Base-by-base conservation (phyloP, 2,113 vertebrate species). In the Amazona vittata region DNA sequence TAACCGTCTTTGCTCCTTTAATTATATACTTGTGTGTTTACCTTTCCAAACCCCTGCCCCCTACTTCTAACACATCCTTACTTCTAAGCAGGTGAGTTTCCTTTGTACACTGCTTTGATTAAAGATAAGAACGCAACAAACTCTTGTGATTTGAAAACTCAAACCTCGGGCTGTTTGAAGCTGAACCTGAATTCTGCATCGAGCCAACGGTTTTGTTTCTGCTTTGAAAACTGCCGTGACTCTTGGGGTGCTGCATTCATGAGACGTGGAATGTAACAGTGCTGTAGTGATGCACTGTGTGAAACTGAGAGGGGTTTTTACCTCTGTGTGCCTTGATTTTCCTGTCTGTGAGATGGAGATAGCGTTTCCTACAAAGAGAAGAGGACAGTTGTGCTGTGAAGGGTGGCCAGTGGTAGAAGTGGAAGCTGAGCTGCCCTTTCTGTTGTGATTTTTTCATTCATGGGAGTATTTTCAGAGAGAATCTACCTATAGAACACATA, bases 31-130 rank as follows among this genome's bases (percentile, higher is more conserved):
- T 25, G 41, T 17, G 52, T 91, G 59, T 94, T 96, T 95, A 73
- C 88, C 82, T 96, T 57, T 79, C 79, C 7, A 22, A 85, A 52
- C 95, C 90, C 24, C 0, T 73, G 65, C 76, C 84, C 69, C 89
- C 15, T 28, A 7, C 93, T 96, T 93, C 73, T 89, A 68, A 87
- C 80, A 50, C 79, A 78, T 82, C 50, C 89, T 53, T 65, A 55
- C 89, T 81, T 94, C 95, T 90, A 87, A 81, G 82, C 88, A 35
- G 44, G 52, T 10, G 21, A 85, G 53, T 75, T 97, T 80, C 53
- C 87, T 93, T 94, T 97, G 87, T 95, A 69, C 47, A 28, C 46
- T 12, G 3, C 91, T 95, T 92, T 93, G 93, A 97, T 94, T 85
- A 93, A 86, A 93, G 84, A 35, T 16, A 1, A 39, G 76, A 43